Conservation (phyloP, 2,797 vertebrate species). For the Enteromius thamalakanensis region DNA sequence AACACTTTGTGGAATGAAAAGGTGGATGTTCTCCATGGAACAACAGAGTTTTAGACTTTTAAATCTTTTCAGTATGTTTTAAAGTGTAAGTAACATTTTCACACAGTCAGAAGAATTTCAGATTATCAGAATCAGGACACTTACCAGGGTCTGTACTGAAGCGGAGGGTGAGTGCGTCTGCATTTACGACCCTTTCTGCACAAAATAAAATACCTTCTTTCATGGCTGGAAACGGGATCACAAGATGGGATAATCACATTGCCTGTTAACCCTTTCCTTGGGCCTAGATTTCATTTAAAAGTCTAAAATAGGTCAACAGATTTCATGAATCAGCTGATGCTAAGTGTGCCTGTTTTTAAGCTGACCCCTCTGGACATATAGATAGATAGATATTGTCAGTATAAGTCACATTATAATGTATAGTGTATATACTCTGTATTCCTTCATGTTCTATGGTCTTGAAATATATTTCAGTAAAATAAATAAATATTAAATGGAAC, state of each 20-base stretch:
- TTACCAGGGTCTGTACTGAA: slow-evolving; percentile 64
- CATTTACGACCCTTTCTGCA: slow-evolving; percentile 54
- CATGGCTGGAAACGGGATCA: slow-evolving; percentile 73
- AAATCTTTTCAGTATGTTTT: neutral
- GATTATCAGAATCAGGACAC: slow-evolving; percentile 43
- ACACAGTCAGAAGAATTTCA: neutral
- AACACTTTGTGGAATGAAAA: neutral
- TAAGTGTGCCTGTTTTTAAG: neutral
- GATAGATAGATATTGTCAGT: too few species aligned
- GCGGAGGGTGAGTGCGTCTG: slow-evolving; percentile 21
- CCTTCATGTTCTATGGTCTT: too few species aligned
- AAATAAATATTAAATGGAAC: too few species aligned
- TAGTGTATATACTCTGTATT: too few species aligned
- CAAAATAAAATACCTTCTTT: slow-evolving; percentile 71
- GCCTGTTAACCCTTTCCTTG: slow-evolving; percentile 64
- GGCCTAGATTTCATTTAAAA: neutral
- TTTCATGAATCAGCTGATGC: slow-evolving; percentile 15
- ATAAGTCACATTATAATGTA: too few species aligned
- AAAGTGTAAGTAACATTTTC: neutral
- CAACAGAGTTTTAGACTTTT: neutral
- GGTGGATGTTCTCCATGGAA: neutral
- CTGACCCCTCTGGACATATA: too few species aligned
- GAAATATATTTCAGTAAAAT: too few species aligned
- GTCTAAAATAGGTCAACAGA: slow-evolving; percentile 43
- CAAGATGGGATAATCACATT: slow-evolving; percentile 81